Evolutionary conservation across 1,140 invertebrate genomes (phyloP).

Genomic region (Drosophila malerkotliana): DNA sequence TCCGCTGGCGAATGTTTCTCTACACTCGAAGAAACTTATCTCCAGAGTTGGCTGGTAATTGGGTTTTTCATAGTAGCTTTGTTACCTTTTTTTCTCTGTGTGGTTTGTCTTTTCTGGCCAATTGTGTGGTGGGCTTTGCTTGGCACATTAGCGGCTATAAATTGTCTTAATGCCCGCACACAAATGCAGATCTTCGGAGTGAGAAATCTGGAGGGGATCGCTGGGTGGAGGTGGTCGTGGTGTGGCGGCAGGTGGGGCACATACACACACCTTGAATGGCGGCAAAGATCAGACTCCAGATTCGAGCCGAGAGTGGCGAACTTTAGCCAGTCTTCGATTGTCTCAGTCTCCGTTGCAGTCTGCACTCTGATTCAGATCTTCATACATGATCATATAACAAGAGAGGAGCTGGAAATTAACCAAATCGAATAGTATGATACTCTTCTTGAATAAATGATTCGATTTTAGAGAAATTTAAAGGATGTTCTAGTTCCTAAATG

Average conservation of each 20-base stretch:
- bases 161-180: constrained; percentile 78
- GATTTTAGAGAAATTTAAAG: not conserved
- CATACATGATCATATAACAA: constrained; percentile 71
- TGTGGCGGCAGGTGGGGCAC: constrained; percentile 16
- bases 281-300: constrained; percentile 76
- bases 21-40: constrained; percentile 1
- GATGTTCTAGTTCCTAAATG: not conserved
- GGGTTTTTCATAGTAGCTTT: not conserved
- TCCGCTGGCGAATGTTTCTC: constrained; percentile 6
- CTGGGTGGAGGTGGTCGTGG: not conserved
- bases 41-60: not conserved
- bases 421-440: constrained; percentile 3
- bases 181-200: constrained; percentile 33
- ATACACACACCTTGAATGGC: constrained; percentile 76
- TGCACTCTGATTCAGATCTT: constrained; percentile 71
- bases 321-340: constrained; percentile 58
- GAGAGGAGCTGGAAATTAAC: constrained; percentile 2
- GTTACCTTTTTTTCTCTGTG: not conserved
- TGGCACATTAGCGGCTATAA: constrained; percentile 83
- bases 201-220: constrained; percentile 2
- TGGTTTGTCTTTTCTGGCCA: constrained; percentile 47
- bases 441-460: not conserved
- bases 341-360: constrained; percentile 43
- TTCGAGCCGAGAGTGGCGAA: constrained; percentile 51
- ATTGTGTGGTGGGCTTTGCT: constrained; percentile 76